Evolutionary conservation across 2,888 invertebrate genomes (phyloP), one percentile per base, ranked within the genome.

Genomic region (Meganola albula): DNA sequence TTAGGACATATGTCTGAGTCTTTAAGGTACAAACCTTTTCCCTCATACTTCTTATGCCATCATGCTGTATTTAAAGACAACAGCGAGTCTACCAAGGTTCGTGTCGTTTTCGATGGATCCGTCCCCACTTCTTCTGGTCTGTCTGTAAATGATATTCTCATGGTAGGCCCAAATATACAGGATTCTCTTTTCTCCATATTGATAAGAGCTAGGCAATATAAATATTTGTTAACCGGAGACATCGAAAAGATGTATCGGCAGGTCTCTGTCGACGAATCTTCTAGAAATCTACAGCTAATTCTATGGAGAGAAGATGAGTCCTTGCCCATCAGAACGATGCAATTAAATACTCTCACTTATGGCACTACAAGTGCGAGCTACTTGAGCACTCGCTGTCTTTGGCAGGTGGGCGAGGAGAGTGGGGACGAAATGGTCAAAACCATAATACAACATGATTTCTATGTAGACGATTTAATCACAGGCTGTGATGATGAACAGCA

Each of bases 181-280:
- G 40, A 46, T 10, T 34, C 32, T 21, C 31, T 39, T 14, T 40
- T 44, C 16, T 31, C 25, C 11, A 38, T 39, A 8, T 22, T 45
- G 2, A 22, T 39, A 10, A 12, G 39, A 28, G 29, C 28, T 24
- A 24, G 41, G 8, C 36, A 37, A 24, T 29, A 39, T 12, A 29
- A 30, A 12, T 39, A 25, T 37, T 10, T 41, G 11, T 6, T 44
- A 1, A 35, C 37, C 5, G 33, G 11, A 7, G 20, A 26, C 27
- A 12, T 27, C 5, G 27, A 27, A 20, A 27, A 27, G 11, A 27
- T 27, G 27, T 27, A 18, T 11, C 18, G 27, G 4, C 27, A 27
- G 10, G 18, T 18, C 8, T 6, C 4, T 10, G 18, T 18, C 20
- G 8, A 20, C 7, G 2, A 7, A 7, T n/a, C 8, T 20, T 7